Evolutionary conservation across 2,797 vertebrate species (phyloP).

Genomic region (Sebastes melanostomus): DNA sequence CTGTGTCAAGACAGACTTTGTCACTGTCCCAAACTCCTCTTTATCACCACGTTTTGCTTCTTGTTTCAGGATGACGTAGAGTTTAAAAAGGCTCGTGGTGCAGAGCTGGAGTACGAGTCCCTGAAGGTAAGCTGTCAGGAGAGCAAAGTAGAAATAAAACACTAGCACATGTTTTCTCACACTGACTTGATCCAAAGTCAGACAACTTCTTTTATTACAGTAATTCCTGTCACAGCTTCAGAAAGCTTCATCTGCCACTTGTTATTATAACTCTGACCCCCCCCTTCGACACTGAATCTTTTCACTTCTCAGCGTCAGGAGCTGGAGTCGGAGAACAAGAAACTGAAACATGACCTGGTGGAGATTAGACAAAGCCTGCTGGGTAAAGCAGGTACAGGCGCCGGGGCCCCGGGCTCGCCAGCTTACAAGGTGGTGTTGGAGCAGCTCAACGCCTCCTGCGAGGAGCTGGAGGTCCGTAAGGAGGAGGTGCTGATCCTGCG

Average conservation of each 20-base stretch:
- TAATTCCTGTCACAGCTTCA: background rate
- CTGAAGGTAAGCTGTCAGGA: constrained; percentile 87
- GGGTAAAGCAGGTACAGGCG: constrained; percentile 80
- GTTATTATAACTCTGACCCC: background rate
- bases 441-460: constrained; percentile 92
- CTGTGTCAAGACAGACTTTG: background rate
- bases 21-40: background rate
- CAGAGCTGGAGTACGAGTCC: constrained; percentile 97
- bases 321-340: constrained; percentile 98
- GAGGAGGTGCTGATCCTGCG: constrained; percentile 97
- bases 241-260: background rate
- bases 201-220: background rate
- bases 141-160: background rate
- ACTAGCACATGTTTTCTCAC: background rate
- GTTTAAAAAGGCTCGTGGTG: constrained; percentile 91
- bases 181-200: background rate
- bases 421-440: constrained; percentile 95
- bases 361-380: constrained; percentile 91
- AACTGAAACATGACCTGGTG: constrained; percentile 92
- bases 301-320: constrained; percentile 89
- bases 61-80: constrained; percentile 85
- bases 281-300: background rate
- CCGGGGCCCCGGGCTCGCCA: constrained; percentile 89
- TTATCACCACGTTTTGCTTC: constrained; percentile 10
- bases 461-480: constrained; percentile 97